Percentiles rank a stretch among this genome's conserved stretches.
Evolutionary conservation across 2,888 invertebrate species (phyloP).

Genomic region (Plemyria rubiginata): DNA sequence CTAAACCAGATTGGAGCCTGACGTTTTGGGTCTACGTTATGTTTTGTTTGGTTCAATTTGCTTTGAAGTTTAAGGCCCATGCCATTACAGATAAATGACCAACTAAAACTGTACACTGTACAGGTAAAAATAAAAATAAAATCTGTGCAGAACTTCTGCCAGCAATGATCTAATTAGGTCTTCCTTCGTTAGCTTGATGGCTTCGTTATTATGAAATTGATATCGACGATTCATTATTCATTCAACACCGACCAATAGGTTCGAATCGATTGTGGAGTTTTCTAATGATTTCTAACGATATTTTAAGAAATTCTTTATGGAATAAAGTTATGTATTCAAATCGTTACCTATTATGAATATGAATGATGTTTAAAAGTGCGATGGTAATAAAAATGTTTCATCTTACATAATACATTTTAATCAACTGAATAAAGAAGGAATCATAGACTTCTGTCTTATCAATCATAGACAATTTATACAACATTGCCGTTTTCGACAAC

Average conservation of each 20-base stretch:
- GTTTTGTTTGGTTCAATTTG: slow-evolving; percentile 4
- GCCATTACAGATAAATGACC: background rate
- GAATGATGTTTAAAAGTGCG: no score
- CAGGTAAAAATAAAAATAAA: slow-evolving; percentile 5
- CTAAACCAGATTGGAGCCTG: background rate
- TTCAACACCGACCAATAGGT: slow-evolving; percentile 2
- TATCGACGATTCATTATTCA: slow-evolving; percentile 17
- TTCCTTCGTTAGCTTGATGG: slow-evolving; percentile 13
- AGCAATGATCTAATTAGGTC: slow-evolving; percentile 6
- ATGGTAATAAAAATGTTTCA: no score
- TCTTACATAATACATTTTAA: no score
- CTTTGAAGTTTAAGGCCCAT: background rate
- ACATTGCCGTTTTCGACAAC: slow-evolving; percentile 12
- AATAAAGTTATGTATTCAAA: no score
- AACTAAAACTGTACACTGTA: background rate
- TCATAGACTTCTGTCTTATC: no score
- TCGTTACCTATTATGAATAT: no score
- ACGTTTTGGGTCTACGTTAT: background rate
- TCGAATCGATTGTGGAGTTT: slow-evolving; percentile 6
- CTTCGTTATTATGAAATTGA: slow-evolving; percentile 14
- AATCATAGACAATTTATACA: background rate
- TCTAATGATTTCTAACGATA: background rate
- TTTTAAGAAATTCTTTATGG: background rate
- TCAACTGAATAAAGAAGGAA: no score
- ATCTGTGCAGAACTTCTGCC: background rate